Evolutionary conservation across 2,888 invertebrate species (phyloP), one percentile per base, ranked within the genome.

Genomic region (Ashinkailepas kermadecensis): DNA sequence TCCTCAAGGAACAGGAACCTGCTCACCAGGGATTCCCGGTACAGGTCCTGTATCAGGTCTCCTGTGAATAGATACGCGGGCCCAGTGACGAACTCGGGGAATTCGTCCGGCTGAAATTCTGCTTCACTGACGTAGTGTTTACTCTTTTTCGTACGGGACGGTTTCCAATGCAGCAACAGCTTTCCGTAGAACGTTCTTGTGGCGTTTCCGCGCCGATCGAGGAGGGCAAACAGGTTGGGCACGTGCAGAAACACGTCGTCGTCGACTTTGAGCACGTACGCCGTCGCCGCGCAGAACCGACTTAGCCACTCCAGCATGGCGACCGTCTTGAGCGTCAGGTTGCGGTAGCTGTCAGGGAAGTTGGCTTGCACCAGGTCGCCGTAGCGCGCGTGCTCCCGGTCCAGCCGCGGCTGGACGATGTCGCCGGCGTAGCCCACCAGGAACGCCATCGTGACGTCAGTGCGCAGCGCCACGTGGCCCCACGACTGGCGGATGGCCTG

Each of bases 241-340:
- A 94, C 91, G 89, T 95, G 94, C 85, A 95, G 93, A 87, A 94
- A 95, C 94, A 95, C 94, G 88, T 95, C 95, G 87, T 95, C 95
- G 87, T 95, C 94, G 3, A 94, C 94, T 90, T 95, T 95, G 84
- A 95, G 90, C 86, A 95, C 90, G 86, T 91, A 93, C 86, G 91
- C 91, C 84, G 92, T 92, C 85, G 91, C 90, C 83, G 92, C 91
- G 87, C 94, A 95, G 88, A 92, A 92, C 85, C 91, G 91, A 88
- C 92, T 92, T 18, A 91, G 91, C 94, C 94, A 95, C 88, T 94
- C 94, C 82, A 95, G 89, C 89, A 94, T 92, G 70, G 94, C 93
- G 83, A 95, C 91, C 80, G 94, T 94, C 89, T 95, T 95, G 70
- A 94, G 89, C 78, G 94, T 95, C 80, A 95, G 89, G 89, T 95